phyloP scores from a whole-genome alignment of 2,113 vertebrate genomes.

The Xyliphius kryptos region DNA sequence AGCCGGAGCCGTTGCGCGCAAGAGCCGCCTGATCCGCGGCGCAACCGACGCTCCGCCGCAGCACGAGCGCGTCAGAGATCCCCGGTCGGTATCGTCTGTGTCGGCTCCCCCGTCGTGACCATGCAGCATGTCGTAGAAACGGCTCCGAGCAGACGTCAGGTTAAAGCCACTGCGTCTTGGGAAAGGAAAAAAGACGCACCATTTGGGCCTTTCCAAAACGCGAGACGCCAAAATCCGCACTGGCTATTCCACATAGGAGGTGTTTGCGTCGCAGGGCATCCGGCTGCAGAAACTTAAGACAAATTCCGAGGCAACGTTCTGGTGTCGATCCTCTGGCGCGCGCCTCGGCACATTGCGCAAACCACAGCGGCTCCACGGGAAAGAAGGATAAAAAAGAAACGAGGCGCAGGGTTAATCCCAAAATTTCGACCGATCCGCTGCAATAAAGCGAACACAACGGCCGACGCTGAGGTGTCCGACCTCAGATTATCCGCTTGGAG shows the following conservation, averaged over 20 bases:
- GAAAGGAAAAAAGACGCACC: neutral
- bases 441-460: neutral
- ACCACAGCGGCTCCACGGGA: constrained; percentile 38
- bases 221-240: neutral
- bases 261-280: neutral
- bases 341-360: constrained; percentile 37
- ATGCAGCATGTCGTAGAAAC: constrained; percentile 27
- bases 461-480: neutral
- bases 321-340: neutral
- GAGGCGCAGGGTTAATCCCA: neutral
- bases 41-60: constrained; percentile 26
- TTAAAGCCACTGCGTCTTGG: constrained; percentile 4
- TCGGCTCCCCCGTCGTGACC: constrained; percentile 22
- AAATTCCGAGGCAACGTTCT: constrained; percentile 13
- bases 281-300: constrained; percentile 17
- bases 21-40: neutral
- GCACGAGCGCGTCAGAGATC: constrained; percentile 12
- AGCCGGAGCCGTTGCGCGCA: constrained; percentile 21
- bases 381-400: constrained; percentile 3
- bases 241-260: constrained; percentile 41
- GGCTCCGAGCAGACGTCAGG: constrained; percentile 18
- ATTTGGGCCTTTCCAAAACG: constrained; percentile 1
- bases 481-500: constrained; percentile 19
- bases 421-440: neutral
- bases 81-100: constrained; percentile 17